Evolutionary conservation across 1,140 invertebrate species (phyloP).

Genomic region (Whitmania pigra): DNA sequence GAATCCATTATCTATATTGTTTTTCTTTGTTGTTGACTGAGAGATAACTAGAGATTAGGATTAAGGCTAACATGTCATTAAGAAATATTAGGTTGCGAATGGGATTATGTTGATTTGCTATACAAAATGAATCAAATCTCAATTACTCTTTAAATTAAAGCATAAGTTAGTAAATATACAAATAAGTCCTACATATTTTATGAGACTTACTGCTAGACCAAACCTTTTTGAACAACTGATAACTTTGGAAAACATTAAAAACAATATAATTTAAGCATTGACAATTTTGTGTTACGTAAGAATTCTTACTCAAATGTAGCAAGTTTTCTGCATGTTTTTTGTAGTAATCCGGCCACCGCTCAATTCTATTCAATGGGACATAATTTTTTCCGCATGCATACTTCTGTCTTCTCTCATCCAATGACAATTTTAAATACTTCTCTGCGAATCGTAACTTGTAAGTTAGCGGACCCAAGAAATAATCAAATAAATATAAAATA

Average conservation of each 20-base stretch:
- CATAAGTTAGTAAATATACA: no score
- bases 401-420: conserved; percentile 47
- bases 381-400: conserved; percentile 45
- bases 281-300: background rate
- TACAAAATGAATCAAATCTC: no score
- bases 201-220: no score
- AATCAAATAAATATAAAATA: background rate
- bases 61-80: background rate
- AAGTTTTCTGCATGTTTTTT: conserved; percentile 11
- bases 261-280: conserved; percentile 5
- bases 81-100: background rate
- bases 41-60: background rate
- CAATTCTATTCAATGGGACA: conserved; percentile 45
- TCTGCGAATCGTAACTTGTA: conserved; percentile 31
- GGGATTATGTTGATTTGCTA: no score
- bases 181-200: no score
- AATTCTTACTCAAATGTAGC: no score
- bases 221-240: background rate
- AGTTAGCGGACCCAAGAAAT: background rate
- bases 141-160: background rate
- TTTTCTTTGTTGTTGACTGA: background rate
- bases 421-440: conserved; percentile 46
- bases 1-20: background rate
- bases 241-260: background rate
- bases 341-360: conserved; percentile 47